Conservation (phyloP, 2,888 invertebrate genomes). For the Steinernema carpocapsae region DNA sequence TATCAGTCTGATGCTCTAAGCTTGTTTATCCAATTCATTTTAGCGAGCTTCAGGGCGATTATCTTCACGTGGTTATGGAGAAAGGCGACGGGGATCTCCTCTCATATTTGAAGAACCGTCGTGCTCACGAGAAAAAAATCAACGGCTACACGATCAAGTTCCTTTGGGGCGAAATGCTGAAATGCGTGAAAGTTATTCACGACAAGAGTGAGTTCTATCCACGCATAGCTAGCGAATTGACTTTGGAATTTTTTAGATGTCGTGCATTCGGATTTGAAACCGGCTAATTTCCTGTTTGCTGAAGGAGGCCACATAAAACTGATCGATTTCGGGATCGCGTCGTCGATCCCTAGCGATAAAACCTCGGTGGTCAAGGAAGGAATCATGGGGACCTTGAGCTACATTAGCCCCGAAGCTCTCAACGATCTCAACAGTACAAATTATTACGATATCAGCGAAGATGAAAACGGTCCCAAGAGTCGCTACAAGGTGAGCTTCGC, state of each 20-base stretch:
- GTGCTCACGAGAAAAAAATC: conserved; percentile 33
- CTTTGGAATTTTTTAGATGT: conserved; percentile 80
- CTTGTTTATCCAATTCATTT: conserved; percentile 56
- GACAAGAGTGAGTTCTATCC: conserved; percentile 76
- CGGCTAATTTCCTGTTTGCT: conserved; percentile 90
- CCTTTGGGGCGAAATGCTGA: conserved; percentile 92
- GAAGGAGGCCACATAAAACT: conserved; percentile 82
- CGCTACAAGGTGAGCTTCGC: conserved; percentile 31
- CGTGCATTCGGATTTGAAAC: conserved; percentile 94
- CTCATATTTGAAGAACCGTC: conserved; percentile 70
- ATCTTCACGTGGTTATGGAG: conserved; percentile 86
- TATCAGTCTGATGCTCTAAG: conserved; percentile 71
- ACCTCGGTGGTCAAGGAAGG: conserved; percentile 84
- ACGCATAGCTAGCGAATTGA: background rate
- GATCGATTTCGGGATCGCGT: conserved; percentile 96
- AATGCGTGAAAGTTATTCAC: conserved; percentile 88
- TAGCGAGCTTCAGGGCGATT: conserved; percentile 78
- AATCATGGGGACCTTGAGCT: conserved; percentile 87
- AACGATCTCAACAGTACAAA: too few relatives aligned
- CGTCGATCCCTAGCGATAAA: conserved; percentile 83
- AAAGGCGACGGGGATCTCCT: conserved; percentile 88
- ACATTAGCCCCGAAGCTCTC: conserved; percentile 92
- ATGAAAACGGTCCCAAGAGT: conserved; percentile 3
- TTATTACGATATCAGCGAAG: conserved; percentile 35
- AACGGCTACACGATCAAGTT: conserved; percentile 79